These are phyloP conservation scores for Helicolenus hilgendorfi DNA, from an alignment of 2,797 vertebrate species.

Conservation along the genomic window DNA sequence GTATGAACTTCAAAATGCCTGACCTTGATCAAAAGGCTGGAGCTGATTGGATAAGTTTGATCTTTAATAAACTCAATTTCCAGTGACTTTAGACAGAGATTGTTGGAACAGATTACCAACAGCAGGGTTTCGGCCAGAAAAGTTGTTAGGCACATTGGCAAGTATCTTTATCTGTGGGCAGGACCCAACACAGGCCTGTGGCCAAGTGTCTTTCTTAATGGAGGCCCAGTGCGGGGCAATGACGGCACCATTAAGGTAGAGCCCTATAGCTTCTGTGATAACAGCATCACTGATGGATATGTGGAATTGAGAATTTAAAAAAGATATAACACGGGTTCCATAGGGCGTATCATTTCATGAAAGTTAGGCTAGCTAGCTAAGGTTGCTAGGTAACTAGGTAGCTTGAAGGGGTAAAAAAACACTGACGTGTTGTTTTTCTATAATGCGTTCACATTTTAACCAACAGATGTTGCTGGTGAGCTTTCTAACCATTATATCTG, in stretches of 20 bases:
- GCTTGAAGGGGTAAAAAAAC: background rate
- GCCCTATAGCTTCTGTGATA: background rate
- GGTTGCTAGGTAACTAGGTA: background rate
- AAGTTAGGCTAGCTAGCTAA: background rate
- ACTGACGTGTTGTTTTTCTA: background rate
- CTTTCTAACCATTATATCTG: too few species aligned
- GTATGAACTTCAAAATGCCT: conserved; percentile 35
- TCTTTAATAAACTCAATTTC: conserved; percentile 25
- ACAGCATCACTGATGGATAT: background rate
- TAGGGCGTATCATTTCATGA: background rate
- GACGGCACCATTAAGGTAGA: background rate
- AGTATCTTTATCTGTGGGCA: background rate
- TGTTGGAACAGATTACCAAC: background rate
- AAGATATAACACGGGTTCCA: background rate
- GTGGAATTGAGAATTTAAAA: background rate
- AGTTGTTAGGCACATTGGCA: background rate
- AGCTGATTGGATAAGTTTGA: conserved; percentile 31
- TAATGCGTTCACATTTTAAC: too few species aligned
- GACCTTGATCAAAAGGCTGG: conserved; percentile 16
- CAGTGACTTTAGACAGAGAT: background rate
- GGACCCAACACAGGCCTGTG: background rate
- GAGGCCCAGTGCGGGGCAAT: background rate
- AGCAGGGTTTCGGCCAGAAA: background rate
- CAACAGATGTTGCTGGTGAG: too few species aligned
- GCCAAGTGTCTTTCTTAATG: background rate